These are phyloP conservation scores for Stegana nigrithorax DNA, from an alignment of 2,888 invertebrate species.

Conservation along the genomic window DNA sequence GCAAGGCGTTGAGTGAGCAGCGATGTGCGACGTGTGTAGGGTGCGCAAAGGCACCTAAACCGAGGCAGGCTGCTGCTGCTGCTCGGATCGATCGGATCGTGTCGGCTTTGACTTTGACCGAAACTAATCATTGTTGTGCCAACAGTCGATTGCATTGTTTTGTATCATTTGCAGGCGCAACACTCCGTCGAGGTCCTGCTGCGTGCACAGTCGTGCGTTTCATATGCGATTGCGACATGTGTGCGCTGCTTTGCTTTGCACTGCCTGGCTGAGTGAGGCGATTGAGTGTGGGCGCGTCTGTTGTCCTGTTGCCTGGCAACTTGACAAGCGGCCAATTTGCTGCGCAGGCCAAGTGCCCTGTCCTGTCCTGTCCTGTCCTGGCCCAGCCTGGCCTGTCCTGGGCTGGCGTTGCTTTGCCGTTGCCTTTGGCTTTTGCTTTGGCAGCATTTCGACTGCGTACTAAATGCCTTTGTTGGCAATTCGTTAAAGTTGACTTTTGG, in stretches of 20 bases:
- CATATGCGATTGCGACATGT: background rate
- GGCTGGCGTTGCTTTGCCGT: conserved; percentile 24
- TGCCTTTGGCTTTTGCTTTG: background rate
- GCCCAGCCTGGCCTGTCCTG: conserved; percentile 14
- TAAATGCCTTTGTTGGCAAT: no score
- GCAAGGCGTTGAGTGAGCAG: no score
- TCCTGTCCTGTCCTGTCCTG: conserved; percentile 6
- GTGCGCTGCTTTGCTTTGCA: conserved; percentile 38
- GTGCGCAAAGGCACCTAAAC: no score
- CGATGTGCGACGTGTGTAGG: no score
- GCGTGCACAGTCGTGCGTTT: conserved; percentile 25
- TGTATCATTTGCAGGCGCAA: conserved; percentile 19
- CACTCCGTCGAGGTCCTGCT: conserved; percentile 42
- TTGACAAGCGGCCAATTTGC: conserved; percentile 19
- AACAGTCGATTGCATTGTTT: no score
- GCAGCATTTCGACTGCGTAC: background rate
- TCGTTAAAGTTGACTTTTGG: no score
- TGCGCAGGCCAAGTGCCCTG: no score
- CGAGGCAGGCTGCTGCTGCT: conserved; percentile 24
- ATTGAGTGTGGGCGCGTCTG: conserved; percentile 22
- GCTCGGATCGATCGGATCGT: background rate
- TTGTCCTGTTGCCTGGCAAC: background rate
- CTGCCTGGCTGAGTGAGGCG: conserved; percentile 6
- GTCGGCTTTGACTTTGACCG: conserved; percentile 53
- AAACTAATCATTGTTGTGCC: conserved; percentile 65